Conservation (phyloP, 2,888 invertebrate species). For the Megamerina dolium region DNA sequence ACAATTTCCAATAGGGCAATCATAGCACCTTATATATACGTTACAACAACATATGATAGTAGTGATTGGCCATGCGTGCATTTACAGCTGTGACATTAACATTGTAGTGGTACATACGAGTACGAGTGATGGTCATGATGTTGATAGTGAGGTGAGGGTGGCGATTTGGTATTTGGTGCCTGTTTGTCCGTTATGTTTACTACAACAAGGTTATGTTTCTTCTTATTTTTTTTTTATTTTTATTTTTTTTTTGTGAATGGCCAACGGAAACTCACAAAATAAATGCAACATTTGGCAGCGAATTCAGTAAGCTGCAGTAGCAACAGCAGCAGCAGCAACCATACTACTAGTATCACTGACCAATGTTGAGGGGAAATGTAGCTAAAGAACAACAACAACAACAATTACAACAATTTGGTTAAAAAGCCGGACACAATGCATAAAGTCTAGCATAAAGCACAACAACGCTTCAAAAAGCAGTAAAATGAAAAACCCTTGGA, state of each 20-base stretch:
- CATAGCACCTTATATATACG: background rate
- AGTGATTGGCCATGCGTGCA: conserved; percentile 7
- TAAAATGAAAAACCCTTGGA: conserved; percentile 13
- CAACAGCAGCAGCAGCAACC: conserved; percentile 15
- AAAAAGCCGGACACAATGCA: too few species aligned
- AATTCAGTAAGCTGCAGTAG: conserved; percentile 34
- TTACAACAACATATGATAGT: too few species aligned
- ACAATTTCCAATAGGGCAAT: background rate
- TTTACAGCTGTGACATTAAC: background rate
- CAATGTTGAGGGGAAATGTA: too few species aligned
- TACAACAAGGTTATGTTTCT: background rate
- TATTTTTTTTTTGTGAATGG: background rate
- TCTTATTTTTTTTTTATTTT: background rate
- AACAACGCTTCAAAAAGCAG: too few species aligned
- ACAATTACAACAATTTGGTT: too few species aligned
- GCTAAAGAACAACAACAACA: too few species aligned
- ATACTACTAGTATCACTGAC: conserved; percentile 1
- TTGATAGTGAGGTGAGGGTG: conserved; percentile 1
- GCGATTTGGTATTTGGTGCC: background rate
- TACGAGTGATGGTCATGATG: too few species aligned
- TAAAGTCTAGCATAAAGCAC: too few species aligned
- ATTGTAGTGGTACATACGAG: too few species aligned
- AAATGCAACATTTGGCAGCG: conserved; percentile 42
- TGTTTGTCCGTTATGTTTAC: background rate
- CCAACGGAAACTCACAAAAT: conserved; percentile 36